These are phyloP conservation scores for Alethe castanea DNA, from an alignment of 2,113 vertebrate species.

Conservation along the genomic window DNA sequence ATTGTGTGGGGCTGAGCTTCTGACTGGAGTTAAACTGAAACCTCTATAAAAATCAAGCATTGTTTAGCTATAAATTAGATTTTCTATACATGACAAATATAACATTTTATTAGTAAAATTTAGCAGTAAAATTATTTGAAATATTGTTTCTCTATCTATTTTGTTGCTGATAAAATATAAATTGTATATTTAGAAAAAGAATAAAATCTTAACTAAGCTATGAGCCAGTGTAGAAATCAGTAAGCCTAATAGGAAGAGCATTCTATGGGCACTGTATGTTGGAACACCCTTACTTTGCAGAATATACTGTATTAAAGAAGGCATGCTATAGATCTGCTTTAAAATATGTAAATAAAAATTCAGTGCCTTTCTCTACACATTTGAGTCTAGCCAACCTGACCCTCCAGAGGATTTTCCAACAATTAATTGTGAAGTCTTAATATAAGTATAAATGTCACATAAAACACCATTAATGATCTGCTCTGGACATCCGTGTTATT, in stretches of 20 bases:
- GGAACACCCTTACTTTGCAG: background rate
- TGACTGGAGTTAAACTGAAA: background rate
- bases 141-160: background rate
- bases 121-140: background rate
- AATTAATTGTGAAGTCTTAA: background rate
- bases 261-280: too few relatives aligned
- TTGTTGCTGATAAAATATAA: background rate
- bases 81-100: background rate
- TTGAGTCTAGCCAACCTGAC: background rate
- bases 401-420: background rate
- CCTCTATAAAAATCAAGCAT: background rate
- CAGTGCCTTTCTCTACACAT: background rate
- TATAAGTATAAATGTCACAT: fast-evolving
- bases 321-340: background rate
- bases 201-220: background rate
- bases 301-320: background rate
- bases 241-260: background rate
- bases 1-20: background rate
- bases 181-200: background rate
- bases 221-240: background rate
- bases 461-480: background rate
- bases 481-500: background rate
- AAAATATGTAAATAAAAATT: background rate
- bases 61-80: background rate
- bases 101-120: background rate